These are phyloP conservation scores for Neosilurus mollespiculum DNA, from an alignment of 2,797 vertebrate species.

Conservation along the genomic window DNA sequence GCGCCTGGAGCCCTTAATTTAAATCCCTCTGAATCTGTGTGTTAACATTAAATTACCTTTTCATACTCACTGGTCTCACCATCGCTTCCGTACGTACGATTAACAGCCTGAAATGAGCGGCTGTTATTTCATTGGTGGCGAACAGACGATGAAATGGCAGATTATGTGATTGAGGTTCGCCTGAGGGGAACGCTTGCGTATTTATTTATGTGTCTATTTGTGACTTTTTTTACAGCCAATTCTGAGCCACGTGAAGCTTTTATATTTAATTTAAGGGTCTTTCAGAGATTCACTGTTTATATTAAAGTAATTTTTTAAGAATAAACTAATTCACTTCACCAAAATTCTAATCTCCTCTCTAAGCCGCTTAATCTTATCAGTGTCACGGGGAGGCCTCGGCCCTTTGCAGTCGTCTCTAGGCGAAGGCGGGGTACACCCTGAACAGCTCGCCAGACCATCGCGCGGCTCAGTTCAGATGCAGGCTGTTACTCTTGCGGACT, in stretches of 20 bases:
- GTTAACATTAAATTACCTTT: not conserved
- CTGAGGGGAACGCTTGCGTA: no score
- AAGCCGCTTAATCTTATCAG: no score
- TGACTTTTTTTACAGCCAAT: not conserved
- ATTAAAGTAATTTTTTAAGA: no score
- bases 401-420: no score
- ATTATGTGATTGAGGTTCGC: no score
- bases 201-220: not conserved
- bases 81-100: not conserved
- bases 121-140: not conserved
- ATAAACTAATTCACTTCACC: no score
- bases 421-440: no score
- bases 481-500: no score
- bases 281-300: not conserved
- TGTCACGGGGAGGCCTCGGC: no score
- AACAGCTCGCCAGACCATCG: no score
- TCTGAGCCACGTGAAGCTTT: not conserved
- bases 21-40: not conserved
- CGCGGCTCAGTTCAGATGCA: no score
- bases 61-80: not conserved
- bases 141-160: not conserved
- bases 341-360: no score
- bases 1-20: not conserved
- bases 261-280: not conserved
- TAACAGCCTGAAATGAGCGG: not conserved